phyloP scores from a whole-genome alignment of 2,888 invertebrate species.

The Monoplex corrugatus region DNA sequence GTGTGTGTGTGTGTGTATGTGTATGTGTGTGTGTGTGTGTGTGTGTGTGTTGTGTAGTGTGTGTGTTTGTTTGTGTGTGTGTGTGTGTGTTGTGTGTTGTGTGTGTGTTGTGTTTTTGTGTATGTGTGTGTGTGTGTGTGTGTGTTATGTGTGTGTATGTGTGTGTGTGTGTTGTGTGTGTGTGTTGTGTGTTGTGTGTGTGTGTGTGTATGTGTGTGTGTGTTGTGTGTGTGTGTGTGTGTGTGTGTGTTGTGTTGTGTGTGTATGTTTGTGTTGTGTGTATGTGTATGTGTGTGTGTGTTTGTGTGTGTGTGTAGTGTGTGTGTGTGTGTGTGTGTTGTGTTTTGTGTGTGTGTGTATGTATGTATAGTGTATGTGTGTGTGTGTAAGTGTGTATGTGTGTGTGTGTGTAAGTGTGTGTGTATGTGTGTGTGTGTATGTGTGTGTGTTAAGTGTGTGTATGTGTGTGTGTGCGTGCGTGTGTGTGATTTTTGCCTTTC shows the following conservation, averaged over 20 bases:
- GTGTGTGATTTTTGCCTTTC: no score
- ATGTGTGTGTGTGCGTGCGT: not conserved
- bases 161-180: not conserved
- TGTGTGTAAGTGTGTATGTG: not conserved
- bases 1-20: not conserved
- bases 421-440: not conserved
- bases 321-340: not conserved
- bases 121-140: not conserved
- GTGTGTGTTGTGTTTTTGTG: not conserved
- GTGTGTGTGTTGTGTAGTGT: not conserved
- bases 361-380: not conserved
- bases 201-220: not conserved
- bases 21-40: not conserved
- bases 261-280: not conserved
- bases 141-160: not conserved
- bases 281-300: not conserved
- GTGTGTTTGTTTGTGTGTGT: constrained; percentile 8
- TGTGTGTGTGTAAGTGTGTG: not conserved
- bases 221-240: constrained; percentile 5
- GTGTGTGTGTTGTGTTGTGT: not conserved
- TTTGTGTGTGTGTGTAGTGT: not conserved
- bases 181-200: not conserved
- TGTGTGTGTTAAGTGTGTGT: not conserved
- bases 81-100: constrained; percentile 22
- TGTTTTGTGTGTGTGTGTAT: not conserved